Evolutionary conservation across 2,888 invertebrate genomes (phyloP).

Genomic region (Anaspis maculata): DNA sequence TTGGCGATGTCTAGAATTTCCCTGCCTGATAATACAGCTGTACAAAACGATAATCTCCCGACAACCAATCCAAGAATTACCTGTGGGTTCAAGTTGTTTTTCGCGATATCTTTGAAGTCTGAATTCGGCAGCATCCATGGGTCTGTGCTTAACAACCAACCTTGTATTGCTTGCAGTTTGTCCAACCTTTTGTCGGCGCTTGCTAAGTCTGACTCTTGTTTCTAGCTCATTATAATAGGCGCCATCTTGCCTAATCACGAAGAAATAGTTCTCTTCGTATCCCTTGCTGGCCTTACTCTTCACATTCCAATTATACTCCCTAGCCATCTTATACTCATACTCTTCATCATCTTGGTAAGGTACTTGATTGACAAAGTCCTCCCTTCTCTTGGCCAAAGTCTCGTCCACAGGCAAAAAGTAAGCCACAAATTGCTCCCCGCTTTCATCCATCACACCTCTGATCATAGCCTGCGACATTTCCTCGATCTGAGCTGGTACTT

Average conservation of each 20-base stretch:
- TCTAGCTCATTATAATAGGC: constrained; percentile 94
- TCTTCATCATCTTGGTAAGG: constrained; percentile 84
- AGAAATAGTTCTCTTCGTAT: constrained; percentile 96
- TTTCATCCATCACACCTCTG: constrained; percentile 98
- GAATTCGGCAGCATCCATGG: constrained; percentile 76
- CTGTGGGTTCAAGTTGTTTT: constrained; percentile 72
- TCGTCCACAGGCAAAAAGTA: constrained; percentile 95
- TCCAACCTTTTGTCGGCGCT: constrained; percentile 73
- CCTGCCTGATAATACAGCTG: too few species aligned
- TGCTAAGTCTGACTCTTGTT: constrained; percentile 88
- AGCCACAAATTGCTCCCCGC: constrained; percentile 97
- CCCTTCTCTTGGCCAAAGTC: constrained; percentile 79
- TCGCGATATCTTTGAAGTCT: constrained; percentile 80
- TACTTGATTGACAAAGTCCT: constrained; percentile 66
- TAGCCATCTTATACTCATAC: constrained; percentile 94
- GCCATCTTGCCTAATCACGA: constrained; percentile 82
- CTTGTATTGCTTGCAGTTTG: constrained; percentile 64
- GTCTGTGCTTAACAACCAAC: constrained; percentile 83
- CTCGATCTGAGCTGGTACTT: constrained; percentile 82
- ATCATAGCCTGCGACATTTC: constrained; percentile 99
- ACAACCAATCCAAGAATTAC: too few species aligned
- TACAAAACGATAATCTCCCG: too few species aligned
- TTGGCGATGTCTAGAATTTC: too few species aligned
- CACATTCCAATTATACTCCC: constrained; percentile 99
- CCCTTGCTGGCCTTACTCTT: constrained; percentile 74